phyloP scores from a whole-genome alignment of 2,113 vertebrate species.

The Hirundichthys speculiger region DNA sequence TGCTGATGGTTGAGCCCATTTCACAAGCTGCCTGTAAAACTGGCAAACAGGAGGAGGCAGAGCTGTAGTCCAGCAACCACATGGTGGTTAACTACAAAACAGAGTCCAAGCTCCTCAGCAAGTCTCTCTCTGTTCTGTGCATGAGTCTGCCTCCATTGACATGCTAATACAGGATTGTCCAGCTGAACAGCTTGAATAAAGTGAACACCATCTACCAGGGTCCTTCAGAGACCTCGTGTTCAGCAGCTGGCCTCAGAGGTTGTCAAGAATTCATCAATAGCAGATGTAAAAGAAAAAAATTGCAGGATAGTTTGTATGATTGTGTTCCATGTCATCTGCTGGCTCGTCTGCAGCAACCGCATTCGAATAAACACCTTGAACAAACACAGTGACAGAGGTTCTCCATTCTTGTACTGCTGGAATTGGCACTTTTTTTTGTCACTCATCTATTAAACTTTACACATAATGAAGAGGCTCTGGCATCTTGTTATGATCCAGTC shows the following conservation, averaged over 20 bases:
- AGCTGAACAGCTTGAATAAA: constrained; percentile 74
- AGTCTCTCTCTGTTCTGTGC: constrained; percentile 24
- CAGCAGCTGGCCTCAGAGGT: constrained; percentile 45
- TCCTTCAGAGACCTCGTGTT: constrained; percentile 63
- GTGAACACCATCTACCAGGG: constrained; percentile 57
- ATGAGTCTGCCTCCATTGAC: constrained; percentile 70
- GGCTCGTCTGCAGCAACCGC: constrained; percentile 4
- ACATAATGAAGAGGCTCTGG: constrained; percentile 51
- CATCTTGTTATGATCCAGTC: constrained; percentile 50
- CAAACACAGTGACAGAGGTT: background rate
- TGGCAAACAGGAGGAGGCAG: constrained; percentile 23
- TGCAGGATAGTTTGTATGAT: constrained; percentile 23
- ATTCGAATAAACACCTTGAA: constrained; percentile 1
- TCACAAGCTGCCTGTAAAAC: constrained; percentile 44
- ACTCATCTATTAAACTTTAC: constrained; percentile 34
- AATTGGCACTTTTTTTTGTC: constrained; percentile 35
- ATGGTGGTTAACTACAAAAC: constrained; percentile 24
- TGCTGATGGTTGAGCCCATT: constrained; percentile 42
- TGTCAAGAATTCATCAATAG: constrained; percentile 42
- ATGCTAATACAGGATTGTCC: constrained; percentile 77
- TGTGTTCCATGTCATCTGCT: background rate
- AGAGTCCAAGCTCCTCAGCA: constrained; percentile 36
- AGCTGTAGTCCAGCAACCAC: constrained; percentile 35
- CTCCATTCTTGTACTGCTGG: constrained; percentile 22
- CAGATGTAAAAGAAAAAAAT: constrained; percentile 22